Base-by-base conservation (phyloP, 2,113 vertebrate species). In the Saguinus midas region DNA sequence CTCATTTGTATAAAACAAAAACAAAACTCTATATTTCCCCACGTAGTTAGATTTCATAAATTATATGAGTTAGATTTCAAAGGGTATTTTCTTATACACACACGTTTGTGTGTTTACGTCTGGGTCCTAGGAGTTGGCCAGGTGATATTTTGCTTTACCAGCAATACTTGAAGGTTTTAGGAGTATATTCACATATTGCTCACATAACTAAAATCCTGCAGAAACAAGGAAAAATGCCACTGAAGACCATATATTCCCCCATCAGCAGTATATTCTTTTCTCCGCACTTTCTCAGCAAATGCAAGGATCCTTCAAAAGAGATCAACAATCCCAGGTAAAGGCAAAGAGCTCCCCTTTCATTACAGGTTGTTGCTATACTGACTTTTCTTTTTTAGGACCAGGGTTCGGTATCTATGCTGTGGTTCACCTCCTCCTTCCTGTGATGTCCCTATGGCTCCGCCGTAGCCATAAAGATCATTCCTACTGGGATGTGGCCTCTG, bases 361-460 rank as follows among this genome's bases (percentile, higher is more conserved):
- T 29, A 9, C 16, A 29, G 27, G 40, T 40, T 70, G 66, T 7
- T 72, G 61, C 80, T 29, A 90, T 17, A 5, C 13, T 87, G 48
- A 61, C 57, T 3, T 96, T 75, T 68, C 72, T 97, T 85, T 96
- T 29, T 75, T 95, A 99, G 99, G 99, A n/a, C 99, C 99, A 0
- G 99, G 99, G 3, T 99, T 99, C 89, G 99, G 99, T 93, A 99
- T 99, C 97, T 99, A 99, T 90, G 99, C 99, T 3, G 99, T 99
- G 86, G 99, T 99, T 95, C 99, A 99, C 98, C 99, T 99, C 79
- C 99, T 99, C 90, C 99, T 99, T 91, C 99, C 99, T 8, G 99
- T 99, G 95, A 99, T 99, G 99, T 99, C 99, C 6, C 98, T 99
- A 29, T 99, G 99, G 99, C 99, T 99, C 84, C 99, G 99, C 89